These are phyloP conservation scores for Anthoscopus minutus DNA, from an alignment of 2,113 vertebrate species.

Conservation along the genomic window DNA sequence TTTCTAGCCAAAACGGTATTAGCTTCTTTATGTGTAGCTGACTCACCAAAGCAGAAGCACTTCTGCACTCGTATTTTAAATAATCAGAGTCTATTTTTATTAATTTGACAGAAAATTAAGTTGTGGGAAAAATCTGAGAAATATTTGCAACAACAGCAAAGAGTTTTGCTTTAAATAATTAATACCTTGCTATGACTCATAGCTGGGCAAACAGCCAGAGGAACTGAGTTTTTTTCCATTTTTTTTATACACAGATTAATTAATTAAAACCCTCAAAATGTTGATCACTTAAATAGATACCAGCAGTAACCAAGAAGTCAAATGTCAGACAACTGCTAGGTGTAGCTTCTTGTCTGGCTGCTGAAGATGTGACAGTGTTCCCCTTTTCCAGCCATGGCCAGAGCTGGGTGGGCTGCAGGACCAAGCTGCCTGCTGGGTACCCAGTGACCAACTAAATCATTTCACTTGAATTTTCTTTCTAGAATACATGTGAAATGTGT, in stretches of 20 bases:
- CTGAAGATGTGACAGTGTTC: background rate
- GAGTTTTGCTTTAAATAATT: background rate
- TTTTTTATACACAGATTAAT: background rate
- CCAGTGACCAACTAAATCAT: background rate
- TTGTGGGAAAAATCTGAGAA: background rate
- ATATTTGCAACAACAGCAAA: background rate
- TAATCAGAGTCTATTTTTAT: background rate
- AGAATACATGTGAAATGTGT: background rate
- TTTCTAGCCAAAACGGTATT: slow-evolving; percentile 5
- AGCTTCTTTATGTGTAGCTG: background rate
- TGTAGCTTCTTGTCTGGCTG: background rate
- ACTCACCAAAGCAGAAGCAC: background rate
- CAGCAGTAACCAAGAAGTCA: background rate
- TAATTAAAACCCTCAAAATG: background rate
- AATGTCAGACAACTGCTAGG: background rate
- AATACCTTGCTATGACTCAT: background rate
- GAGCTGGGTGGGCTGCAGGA: background rate
- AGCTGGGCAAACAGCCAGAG: background rate
- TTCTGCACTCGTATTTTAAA: background rate
- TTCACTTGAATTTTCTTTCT: background rate
- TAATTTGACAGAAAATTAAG: background rate
- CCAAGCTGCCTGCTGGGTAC: background rate
- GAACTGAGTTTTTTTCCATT: background rate
- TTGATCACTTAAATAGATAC: background rate
- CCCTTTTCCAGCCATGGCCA: background rate